Evolutionary conservation across 2,888 invertebrate species (phyloP).

Genomic region (Tetranychus truncatus): DNA sequence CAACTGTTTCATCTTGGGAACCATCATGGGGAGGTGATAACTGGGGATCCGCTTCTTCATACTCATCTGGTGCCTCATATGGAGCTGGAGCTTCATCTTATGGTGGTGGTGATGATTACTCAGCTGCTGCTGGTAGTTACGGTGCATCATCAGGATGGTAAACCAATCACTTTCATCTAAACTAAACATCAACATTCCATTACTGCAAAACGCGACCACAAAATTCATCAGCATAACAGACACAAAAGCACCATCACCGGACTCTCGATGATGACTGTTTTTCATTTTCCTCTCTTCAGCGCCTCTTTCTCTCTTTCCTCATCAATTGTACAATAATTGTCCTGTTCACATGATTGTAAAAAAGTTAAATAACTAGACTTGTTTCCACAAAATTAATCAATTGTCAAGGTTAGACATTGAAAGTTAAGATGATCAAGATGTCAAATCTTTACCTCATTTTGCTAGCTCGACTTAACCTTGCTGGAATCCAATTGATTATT

Average conservation of each 20-base stretch:
- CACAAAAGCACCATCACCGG: neutral
- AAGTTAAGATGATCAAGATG: neutral
- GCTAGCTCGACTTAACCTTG: neutral
- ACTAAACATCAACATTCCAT: neutral
- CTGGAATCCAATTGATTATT: neutral
- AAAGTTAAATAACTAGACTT: neutral
- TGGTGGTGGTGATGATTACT: neutral
- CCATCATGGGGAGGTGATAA: constrained; percentile 7
- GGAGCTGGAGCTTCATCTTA: neutral
- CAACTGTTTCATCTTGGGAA: neutral
- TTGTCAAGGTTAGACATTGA: neutral
- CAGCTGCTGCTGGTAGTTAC: neutral
- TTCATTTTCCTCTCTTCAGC: neutral
- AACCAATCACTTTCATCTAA: neutral
- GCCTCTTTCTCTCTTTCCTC: neutral
- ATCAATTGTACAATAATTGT: neutral
- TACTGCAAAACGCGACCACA: neutral
- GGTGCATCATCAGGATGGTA: neutral
- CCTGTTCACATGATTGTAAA: neutral
- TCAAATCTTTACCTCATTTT: neutral
- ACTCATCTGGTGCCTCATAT: constrained; percentile 1
- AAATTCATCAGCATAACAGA: neutral
- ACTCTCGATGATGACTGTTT: neutral
- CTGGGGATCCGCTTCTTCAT: neutral
- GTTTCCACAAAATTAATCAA: neutral